A percentile compares a stretch with the other conserved stretches of the same genome.
These are phyloP conservation scores for Standfussiana lucernea DNA, from an alignment of 2,888 invertebrate genomes.

Conservation along the genomic window DNA sequence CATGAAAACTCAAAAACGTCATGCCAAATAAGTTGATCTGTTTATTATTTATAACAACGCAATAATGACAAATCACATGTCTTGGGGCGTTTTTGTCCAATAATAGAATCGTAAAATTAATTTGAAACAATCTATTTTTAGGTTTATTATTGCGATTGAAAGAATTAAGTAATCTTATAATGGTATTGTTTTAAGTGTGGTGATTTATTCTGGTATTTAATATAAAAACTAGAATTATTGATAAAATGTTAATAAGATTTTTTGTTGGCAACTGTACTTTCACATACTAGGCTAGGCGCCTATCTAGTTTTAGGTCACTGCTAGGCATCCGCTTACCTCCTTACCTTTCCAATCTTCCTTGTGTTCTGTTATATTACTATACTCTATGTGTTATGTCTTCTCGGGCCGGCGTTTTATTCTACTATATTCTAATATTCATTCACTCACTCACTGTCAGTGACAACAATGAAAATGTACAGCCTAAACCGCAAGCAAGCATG, in stretches of 20 bases:
- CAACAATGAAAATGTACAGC: not conserved
- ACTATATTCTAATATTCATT: not conserved
- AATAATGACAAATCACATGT: slow-evolving; percentile 18
- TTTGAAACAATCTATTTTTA: slow-evolving; percentile 12
- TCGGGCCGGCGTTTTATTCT: not conserved
- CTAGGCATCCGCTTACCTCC: not conserved
- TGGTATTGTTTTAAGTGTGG: no score
- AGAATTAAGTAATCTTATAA: not conserved
- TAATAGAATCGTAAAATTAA: not conserved
- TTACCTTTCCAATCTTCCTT: not conserved
- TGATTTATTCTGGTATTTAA: no score
- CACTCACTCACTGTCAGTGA: not conserved
- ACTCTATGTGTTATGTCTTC: not conserved
- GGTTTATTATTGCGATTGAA: not conserved
- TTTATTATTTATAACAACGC: not conserved
- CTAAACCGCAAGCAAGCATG: no score
- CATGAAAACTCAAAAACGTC: not conserved
- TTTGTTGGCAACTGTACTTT: not conserved
- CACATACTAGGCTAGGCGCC: not conserved
- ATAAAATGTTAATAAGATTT: not conserved
- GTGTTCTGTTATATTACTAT: no score
- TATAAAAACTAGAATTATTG: not conserved
- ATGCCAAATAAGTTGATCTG: slow-evolving; percentile 6
- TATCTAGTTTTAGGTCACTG: not conserved
- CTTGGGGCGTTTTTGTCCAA: not conserved